These are phyloP conservation scores for Stichodactyla helianthus DNA, from an alignment of 64 coral and sea anemone genomes.

Conservation along the genomic window DNA sequence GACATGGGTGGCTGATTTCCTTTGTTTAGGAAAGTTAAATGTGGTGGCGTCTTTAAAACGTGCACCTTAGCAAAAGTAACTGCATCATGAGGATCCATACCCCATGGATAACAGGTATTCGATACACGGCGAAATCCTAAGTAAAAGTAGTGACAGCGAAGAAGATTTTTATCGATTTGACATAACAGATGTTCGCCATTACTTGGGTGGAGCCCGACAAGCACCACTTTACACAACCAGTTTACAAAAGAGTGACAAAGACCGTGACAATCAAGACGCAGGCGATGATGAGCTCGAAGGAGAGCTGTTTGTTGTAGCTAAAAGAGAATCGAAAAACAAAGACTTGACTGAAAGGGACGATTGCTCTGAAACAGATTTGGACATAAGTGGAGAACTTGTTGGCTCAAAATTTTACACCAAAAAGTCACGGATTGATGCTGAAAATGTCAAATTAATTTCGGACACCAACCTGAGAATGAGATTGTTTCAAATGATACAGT, in stretches of 20 bases:
- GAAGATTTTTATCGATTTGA: not conserved
- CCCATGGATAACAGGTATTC: too few relatives aligned
- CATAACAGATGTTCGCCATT: not conserved
- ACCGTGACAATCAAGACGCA: not conserved
- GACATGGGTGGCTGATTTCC: too few relatives aligned
- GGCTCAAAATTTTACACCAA: not conserved
- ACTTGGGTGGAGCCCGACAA: not conserved
- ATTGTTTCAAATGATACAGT: not conserved
- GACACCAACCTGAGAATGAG: not conserved
- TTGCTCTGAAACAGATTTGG: not conserved
- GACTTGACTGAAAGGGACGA: not conserved
- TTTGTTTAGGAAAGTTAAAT: too few relatives aligned
- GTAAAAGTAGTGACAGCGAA: not conserved
- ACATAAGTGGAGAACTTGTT: not conserved
- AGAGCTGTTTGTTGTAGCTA: not conserved
- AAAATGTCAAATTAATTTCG: not conserved
- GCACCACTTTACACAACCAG: not conserved
- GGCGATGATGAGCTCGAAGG: not conserved
- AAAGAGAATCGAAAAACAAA: not conserved
- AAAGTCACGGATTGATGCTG: too few relatives aligned
- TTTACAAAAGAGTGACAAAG: not conserved
- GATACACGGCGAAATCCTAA: too few relatives aligned
- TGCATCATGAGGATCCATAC: too few relatives aligned
- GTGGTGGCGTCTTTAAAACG: too few relatives aligned
- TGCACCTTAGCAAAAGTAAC: too few relatives aligned